Percentiles rank a stretch among this genome's conserved stretches.
phyloP scores from a whole-genome alignment of 2,888 invertebrate genomes.

The Anaspis maculata region DNA sequence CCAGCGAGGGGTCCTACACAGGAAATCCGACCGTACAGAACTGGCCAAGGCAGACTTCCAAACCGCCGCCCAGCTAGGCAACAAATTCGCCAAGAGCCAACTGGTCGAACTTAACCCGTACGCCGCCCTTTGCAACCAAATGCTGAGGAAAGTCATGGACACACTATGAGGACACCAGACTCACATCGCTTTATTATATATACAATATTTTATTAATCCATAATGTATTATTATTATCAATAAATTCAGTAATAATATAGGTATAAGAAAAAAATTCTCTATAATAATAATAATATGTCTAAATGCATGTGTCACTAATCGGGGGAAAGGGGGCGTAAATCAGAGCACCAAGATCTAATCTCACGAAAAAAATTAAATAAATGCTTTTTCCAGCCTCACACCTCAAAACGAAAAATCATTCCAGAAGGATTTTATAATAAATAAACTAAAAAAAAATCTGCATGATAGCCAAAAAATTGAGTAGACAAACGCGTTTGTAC shows the following conservation, averaged over 20 bases:
- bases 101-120: slow-evolving; percentile 86
- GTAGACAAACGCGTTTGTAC: not conserved
- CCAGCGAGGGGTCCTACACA: slow-evolving; percentile 72
- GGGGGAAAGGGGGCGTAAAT: too few species aligned
- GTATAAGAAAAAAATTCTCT: slow-evolving; percentile 13
- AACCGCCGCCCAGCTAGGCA: slow-evolving; percentile 74
- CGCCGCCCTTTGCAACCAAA: slow-evolving; percentile 91
- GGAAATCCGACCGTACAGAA: slow-evolving; percentile 59
- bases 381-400: too few species aligned
- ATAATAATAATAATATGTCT: slow-evolving; percentile 6
- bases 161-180: slow-evolving; percentile 22
- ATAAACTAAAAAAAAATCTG: too few species aligned
- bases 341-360: too few species aligned
- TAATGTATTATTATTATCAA: not conserved
- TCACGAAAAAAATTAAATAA: too few species aligned
- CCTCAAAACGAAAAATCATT: too few species aligned
- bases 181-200: slow-evolving; percentile 10
- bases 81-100: slow-evolving; percentile 79
- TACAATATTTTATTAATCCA: slow-evolving; percentile 25
- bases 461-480: too few species aligned
- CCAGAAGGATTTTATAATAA: too few species aligned
- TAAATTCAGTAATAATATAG: slow-evolving; percentile 13
- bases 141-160: slow-evolving; percentile 73
- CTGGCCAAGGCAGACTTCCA: slow-evolving; percentile 69
- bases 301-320: too few species aligned